Base-by-base conservation (phyloP, 2,113 vertebrate genomes). In the Bubo bubo region DNA sequence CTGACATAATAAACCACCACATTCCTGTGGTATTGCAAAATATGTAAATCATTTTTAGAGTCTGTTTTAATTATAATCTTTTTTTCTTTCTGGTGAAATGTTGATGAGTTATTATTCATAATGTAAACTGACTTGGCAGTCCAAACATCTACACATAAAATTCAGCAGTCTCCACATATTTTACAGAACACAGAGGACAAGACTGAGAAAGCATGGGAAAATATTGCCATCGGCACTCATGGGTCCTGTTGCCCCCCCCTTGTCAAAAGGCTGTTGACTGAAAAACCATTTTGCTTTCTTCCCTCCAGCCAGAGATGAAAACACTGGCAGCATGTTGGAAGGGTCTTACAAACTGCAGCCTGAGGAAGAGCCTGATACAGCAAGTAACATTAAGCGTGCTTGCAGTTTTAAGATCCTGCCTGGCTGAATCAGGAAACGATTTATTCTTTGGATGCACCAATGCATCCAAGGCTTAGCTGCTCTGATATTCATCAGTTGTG, bases 21-120 rank as follows among this genome's bases (percentile, higher is more conserved):
- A 94, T 94, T 94, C 86, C 32, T 95, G 87, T 77, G 74, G 93
- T 47, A 62, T 73, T 88, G 27, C 77, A 92, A 94, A 96, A 82
- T 93, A 96, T 41, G 71, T 58, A 93, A 95, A 96, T 86, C 4
- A 76, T 66, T 94, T 93, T 95, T 76, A 70, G 34, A 91, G 28
- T 50, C 62, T 76, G 37, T 56, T 95, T 92, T 79, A 90, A 77
- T 96, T 22, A 55, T 32, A 16, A 10, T 41, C 11, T 85, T 73
- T 45, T 64, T 39, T 50, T 43, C 68, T 45, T 58, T 79, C 59
- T 82, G 45, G 32, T 73, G 85, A 92, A 93, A 88, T 4, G 2
- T 73, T 3, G 16, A 76, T 79, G 81, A 92, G 74, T 76, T 85
- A 66, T 91, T 93, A 82, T 86, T 95, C 50, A 41, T 76, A 92